Evolutionary conservation across 2,113 vertebrate species (phyloP), one percentile per base, ranked within the genome.

Genomic region (Lampris megalopsis): DNA sequence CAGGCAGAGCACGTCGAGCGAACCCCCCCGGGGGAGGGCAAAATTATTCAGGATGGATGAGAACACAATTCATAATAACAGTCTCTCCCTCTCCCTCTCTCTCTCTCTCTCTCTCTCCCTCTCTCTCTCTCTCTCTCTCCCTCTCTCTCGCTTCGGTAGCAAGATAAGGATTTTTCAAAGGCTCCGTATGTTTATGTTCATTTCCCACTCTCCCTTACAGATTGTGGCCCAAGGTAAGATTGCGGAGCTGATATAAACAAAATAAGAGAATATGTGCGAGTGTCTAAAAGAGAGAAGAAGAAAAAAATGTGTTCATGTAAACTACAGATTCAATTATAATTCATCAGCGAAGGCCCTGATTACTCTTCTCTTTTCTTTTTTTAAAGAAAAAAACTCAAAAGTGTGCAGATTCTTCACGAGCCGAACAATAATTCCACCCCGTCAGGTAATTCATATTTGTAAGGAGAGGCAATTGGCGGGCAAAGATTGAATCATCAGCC

Each of bases 401-500:
- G 79, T 62, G 68, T 78, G 43, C 37, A 45, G 38, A 49, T 65
- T 59, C 79, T 53, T 65, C 73, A 60, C 65, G 59, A 58, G 77
- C 63, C 63, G 63, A 80, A 91, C 89, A 90, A 88, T 84, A 80
- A 90, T 86, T 91, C 81, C 71, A 67, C 65, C 83, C 87, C 79
- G 75, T 66, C 71, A 83, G 79, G 75, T 83, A 87, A 91, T 90
- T 89, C 79, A 80, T 88, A 90, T 91, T 84, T 77, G 72, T 78
- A 60, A 75, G 71, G 63, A 71, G 83, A 85, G 54, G 78, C 88
- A 90, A 85, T 83, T 84, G 87, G 83, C 86, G n/a, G 74, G 80
- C 81, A 85, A 88, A 89, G 86, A 93, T 91, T 87, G 83, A 92
- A 92, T 93, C 91, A 91, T 88, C 80, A 58, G 86, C n/a, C n/a